phyloP scores from a whole-genome alignment of 2,113 vertebrate species.

The Lanius collurio region DNA sequence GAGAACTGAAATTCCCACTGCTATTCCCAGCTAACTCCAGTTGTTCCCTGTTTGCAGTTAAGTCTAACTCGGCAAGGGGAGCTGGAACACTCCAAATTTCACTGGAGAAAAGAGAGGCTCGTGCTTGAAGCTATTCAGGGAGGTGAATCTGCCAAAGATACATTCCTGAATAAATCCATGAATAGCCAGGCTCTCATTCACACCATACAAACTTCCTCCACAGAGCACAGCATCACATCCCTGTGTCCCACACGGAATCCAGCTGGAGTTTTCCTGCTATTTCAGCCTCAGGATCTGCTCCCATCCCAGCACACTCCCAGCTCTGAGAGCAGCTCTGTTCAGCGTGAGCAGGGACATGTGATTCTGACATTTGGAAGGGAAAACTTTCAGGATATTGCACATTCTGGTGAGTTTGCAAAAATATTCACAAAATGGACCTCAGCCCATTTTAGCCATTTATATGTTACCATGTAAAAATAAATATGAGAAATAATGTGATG shows the following conservation, averaged over 20 bases:
- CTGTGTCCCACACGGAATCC: neutral
- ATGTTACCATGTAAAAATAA: neutral
- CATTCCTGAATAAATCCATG: neutral
- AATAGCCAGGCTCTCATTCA: constrained; percentile 9
- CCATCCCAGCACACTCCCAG: neutral
- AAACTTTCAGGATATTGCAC: neutral
- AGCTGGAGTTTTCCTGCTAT: neutral
- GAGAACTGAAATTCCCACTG: neutral
- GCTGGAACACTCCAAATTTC: neutral
- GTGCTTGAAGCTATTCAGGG: neutral
- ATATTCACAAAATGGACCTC: neutral
- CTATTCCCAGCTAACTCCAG: neutral
- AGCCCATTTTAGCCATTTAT: neutral
- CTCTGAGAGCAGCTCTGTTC: neutral
- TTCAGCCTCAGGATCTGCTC: neutral
- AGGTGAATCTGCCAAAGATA: neutral
- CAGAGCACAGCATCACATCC: neutral
- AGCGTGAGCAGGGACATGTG: neutral
- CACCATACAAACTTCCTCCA: neutral
- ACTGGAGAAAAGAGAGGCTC: neutral
- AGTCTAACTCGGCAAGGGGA: neutral
- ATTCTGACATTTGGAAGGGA: neutral
- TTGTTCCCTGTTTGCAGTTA: neutral
- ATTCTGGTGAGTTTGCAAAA: neutral
- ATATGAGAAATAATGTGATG: neutral